Percentiles rank a stretch among this genome's conserved stretches.
Conservation (phyloP, 2,797 vertebrate species). For the Galago senegalensis region DNA sequence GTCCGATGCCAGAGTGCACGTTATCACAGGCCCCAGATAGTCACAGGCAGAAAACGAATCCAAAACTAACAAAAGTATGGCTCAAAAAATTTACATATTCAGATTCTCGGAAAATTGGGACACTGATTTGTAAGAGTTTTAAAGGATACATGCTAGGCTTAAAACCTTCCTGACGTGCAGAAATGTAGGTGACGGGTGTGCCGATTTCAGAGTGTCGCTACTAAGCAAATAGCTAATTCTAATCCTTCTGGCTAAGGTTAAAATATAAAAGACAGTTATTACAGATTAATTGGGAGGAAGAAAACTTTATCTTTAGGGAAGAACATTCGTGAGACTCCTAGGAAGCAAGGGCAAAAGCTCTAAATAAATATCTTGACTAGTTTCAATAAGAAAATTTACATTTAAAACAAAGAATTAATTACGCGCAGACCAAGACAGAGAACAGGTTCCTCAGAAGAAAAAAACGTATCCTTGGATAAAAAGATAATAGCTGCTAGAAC, state of each 20-base stretch:
- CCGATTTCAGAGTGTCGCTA: not conserved
- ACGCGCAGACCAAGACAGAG: not conserved
- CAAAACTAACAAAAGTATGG: not conserved
- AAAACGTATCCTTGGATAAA: not conserved
- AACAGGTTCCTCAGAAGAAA: not conserved
- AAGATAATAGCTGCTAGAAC: not conserved
- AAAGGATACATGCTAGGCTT: not conserved
- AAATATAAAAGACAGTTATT: not conserved
- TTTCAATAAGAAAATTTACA: constrained; percentile 43
- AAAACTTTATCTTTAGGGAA: not conserved
- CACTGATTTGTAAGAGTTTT: not conserved
- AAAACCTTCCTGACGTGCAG: not conserved
- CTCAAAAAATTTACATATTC: not conserved
- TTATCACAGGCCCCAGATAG: not conserved
- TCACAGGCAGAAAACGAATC: not conserved
- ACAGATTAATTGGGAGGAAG: not conserved
- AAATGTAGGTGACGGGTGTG: not conserved
- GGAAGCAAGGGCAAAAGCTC: constrained; percentile 28
- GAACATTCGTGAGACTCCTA: not conserved
- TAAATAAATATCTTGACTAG: constrained; percentile 35
- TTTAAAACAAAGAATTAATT: constrained; percentile 66
- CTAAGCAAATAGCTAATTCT: not conserved
- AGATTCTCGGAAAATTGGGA: not conserved
- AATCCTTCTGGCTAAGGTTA: not conserved
- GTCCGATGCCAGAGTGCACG: fast-evolving